Evolutionary conservation across 2,797 vertebrate genomes (phyloP).

Genomic region (Linurgus olivaceus): DNA sequence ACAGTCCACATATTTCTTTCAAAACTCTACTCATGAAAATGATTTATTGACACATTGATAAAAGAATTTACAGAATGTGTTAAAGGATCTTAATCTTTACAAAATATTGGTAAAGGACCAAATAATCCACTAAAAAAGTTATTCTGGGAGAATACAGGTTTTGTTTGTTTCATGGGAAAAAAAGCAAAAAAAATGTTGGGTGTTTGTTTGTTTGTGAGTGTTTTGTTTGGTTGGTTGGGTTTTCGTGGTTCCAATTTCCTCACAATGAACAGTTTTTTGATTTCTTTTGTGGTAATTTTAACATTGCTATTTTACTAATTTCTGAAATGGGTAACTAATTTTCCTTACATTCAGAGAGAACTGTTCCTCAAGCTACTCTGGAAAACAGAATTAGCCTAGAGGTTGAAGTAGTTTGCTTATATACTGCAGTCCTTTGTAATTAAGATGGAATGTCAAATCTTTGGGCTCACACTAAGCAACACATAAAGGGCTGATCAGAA

Average conservation of each 20-base stretch:
- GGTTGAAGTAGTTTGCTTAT: slow-evolving; percentile 37
- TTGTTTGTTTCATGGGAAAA: background rate
- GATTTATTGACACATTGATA: background rate
- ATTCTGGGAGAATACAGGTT: rapidly evolving
- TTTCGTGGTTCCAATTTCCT: background rate
- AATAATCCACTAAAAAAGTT: background rate
- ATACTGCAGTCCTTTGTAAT: background rate
- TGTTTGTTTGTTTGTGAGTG: no score
- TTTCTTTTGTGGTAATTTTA: background rate
- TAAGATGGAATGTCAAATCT: background rate
- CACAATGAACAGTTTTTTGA: background rate
- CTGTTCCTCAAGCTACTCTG: slow-evolving; percentile 26
- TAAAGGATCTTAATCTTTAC: background rate
- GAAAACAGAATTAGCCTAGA: slow-evolving; percentile 47
- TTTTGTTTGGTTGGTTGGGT: background rate
- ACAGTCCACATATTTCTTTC: background rate
- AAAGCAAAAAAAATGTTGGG: background rate
- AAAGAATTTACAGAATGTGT: background rate
- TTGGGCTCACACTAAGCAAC: background rate
- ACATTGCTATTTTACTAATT: background rate
- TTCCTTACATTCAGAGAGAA: background rate
- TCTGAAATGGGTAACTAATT: background rate
- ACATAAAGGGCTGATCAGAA: background rate
- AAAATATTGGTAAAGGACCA: background rate
- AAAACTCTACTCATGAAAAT: background rate